Conservation (phyloP, 2,113 vertebrate species). For the Theristicus caerulescens region DNA sequence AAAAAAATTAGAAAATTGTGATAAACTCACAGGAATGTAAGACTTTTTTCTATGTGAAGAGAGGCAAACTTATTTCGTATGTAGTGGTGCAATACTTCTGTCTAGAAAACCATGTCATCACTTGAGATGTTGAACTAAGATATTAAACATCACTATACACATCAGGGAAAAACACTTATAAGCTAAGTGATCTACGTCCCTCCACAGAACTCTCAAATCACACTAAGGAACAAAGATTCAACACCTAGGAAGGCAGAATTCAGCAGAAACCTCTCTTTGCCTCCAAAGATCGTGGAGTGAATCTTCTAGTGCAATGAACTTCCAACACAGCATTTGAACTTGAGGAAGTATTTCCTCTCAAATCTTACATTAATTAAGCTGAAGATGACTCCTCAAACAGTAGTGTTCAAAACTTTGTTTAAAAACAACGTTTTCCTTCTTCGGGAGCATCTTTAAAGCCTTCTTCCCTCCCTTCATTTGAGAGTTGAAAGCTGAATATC, state of each 20-base stretch:
- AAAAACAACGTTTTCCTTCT: not conserved
- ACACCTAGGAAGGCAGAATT: not conserved
- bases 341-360: not conserved
- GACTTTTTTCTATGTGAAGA: not conserved
- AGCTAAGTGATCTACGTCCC: not conserved
- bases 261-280: not conserved
- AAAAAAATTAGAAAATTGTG: not conserved
- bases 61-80: not conserved
- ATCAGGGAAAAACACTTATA: not conserved
- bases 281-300: not conserved
- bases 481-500: not conserved
- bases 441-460: not conserved
- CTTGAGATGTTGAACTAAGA: not conserved
- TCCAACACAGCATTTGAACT: not conserved
- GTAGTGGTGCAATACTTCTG: not conserved
- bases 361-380: not conserved
- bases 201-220: not conserved
- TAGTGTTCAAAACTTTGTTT: not conserved
- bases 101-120: not conserved
- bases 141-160: not conserved
- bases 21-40: not conserved
- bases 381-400: not conserved
- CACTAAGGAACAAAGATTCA: not conserved
- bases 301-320: not conserved
- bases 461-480: not conserved